Evolutionary conservation across 2,113 vertebrate species (phyloP).

Genomic region (Antigone vipio): DNA sequence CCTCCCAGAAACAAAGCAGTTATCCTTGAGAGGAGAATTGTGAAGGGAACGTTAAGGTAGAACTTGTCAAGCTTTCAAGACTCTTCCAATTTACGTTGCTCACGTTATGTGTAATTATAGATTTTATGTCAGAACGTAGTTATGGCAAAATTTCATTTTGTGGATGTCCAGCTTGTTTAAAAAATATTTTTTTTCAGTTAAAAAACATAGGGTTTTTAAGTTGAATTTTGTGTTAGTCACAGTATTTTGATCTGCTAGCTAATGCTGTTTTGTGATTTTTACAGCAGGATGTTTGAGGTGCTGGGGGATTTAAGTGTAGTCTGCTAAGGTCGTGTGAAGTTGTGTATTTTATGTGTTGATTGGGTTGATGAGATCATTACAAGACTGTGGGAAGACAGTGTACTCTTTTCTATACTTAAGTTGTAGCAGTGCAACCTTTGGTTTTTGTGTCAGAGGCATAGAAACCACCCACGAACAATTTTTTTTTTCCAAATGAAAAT

Average conservation of each 20-base stretch:
- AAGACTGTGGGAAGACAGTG: not conserved
- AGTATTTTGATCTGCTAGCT: not conserved
- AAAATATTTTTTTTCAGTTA: too few species aligned
- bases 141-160: not conserved
- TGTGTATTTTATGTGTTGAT: not conserved
- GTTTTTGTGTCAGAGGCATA: not conserved
- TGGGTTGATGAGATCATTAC: not conserved
- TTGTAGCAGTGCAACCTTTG: not conserved
- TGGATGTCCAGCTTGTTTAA: not conserved
- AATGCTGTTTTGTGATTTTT: not conserved
- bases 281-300: not conserved
- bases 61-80: not conserved
- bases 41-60: not conserved
- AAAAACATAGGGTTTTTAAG: not conserved
- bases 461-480: accelerated
- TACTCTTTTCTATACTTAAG: not conserved
- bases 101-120: not conserved
- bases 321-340: not conserved
- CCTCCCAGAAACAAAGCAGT: not conserved
- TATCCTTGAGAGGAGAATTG: not conserved
- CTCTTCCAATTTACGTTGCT: not conserved
- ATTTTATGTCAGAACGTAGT: not conserved
- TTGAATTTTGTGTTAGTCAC: not conserved
- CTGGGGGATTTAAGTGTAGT: not conserved
- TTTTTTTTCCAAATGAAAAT: not conserved